These are phyloP conservation scores for Parelbella ahira DNA, from an alignment of 2,888 invertebrate genomes.

Conservation along the genomic window DNA sequence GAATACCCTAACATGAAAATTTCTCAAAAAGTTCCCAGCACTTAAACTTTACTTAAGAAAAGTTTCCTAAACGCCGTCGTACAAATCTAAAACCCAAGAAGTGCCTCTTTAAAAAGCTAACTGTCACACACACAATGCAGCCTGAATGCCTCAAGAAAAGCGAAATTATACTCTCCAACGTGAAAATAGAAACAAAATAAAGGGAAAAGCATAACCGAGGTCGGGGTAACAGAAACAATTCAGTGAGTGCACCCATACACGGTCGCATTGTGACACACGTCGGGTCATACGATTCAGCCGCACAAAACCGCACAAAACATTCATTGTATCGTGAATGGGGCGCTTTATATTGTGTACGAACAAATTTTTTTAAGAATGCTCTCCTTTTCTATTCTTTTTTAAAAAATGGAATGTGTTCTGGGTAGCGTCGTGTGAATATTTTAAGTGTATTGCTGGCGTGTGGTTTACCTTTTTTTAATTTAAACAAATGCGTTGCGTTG, in stretches of 20 bases:
- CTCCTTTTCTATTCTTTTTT: slow-evolving; percentile 50
- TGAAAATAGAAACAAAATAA: slow-evolving; percentile 45
- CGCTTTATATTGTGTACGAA: slow-evolving; percentile 66
- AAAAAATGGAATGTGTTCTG: slow-evolving; percentile 55
- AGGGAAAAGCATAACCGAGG: slow-evolving; percentile 40
- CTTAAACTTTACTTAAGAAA: slow-evolving; percentile 8
- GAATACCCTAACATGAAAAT: too few relatives aligned
- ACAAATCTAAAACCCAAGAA: slow-evolving; percentile 15
- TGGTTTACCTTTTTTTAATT: slow-evolving; percentile 60
- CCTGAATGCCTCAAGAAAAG: slow-evolving; percentile 42
- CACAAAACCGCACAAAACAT: slow-evolving; percentile 59
- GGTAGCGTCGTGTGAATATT: slow-evolving; percentile 56
- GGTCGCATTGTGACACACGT: slow-evolving; percentile 58
- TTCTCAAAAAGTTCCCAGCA: not conserved
- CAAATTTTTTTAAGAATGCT: slow-evolving; percentile 73
- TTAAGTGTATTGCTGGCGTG: slow-evolving; percentile 65
- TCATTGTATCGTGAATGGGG: slow-evolving; percentile 72
- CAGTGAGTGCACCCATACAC: slow-evolving; percentile 67
- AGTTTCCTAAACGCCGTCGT: slow-evolving; percentile 7
- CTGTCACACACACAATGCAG: slow-evolving; percentile 24
- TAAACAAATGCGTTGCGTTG: slow-evolving; percentile 54
- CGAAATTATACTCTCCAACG: slow-evolving; percentile 45
- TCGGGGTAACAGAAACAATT: slow-evolving; percentile 68
- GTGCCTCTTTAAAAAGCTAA: slow-evolving; percentile 19
- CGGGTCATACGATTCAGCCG: slow-evolving; percentile 51